A percentile compares a stretch with the other conserved stretches of the same genome.
These are phyloP conservation scores for Temnothorax curvispinosus DNA, from an alignment of 1,140 invertebrate species.

Conservation along the genomic window DNA sequence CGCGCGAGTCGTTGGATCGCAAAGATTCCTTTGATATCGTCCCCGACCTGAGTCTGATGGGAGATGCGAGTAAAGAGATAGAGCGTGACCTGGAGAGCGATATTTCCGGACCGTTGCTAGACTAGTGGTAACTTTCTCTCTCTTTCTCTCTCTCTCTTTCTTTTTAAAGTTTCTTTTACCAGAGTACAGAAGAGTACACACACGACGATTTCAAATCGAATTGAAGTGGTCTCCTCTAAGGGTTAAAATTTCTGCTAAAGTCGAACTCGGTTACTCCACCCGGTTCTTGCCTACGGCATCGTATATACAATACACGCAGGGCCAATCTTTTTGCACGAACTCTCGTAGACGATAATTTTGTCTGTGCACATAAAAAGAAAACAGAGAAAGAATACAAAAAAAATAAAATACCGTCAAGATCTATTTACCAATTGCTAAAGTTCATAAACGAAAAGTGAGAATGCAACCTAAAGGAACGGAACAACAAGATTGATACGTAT, in stretches of 20 bases:
- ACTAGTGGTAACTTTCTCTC: constrained; percentile 52
- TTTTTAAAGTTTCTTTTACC: constrained; percentile 7
- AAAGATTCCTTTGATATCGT: neutral
- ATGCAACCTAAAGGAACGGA: constrained; percentile 43
- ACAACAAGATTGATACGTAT: constrained; percentile 54
- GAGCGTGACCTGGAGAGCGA: neutral
- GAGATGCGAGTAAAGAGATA: constrained; percentile 19
- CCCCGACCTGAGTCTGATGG: neutral
- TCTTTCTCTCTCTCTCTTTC: constrained; percentile 3
- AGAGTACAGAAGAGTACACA: neutral
- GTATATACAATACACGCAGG: neutral
- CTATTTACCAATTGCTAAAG: constrained; percentile 51
- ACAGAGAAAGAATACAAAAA: constrained; percentile 24
- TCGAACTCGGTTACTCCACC: neutral
- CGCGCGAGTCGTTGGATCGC: neutral
- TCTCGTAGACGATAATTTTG: constrained; percentile 16
- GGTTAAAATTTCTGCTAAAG: constrained; percentile 8
- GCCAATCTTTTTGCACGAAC: constrained; percentile 18
- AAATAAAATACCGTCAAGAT: constrained; percentile 5
- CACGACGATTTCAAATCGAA: neutral
- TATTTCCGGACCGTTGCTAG: constrained; percentile 36
- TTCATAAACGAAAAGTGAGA: constrained; percentile 31
- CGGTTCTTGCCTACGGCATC: neutral
- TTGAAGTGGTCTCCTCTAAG: constrained; percentile 4
- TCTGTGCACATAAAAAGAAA: constrained; percentile 23